Percentiles rank a stretch among this genome's conserved stretches.
Evolutionary conservation across 2,888 invertebrate species (phyloP).

Genomic region (Thera britannica): DNA sequence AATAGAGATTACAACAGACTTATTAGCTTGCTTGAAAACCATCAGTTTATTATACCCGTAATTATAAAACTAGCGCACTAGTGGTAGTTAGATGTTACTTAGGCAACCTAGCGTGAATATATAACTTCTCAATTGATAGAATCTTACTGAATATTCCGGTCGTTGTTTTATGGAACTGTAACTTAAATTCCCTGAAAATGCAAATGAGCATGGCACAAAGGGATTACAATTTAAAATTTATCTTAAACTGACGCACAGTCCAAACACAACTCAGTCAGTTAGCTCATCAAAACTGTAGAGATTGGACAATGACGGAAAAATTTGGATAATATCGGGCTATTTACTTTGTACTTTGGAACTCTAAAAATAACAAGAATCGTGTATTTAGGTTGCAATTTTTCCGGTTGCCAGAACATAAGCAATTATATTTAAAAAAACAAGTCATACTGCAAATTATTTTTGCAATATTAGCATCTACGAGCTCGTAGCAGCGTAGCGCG

Average conservation of each 20-base stretch:
- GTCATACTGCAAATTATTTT: not conserved
- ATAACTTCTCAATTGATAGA: too few species aligned
- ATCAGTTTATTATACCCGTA: too few species aligned
- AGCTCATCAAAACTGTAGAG: not conserved
- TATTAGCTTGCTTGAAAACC: too few species aligned
- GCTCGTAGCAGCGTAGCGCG: constrained; percentile 10
- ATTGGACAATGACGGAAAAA: not conserved
- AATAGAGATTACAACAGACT: too few species aligned
- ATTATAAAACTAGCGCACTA: too few species aligned
- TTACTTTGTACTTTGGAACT: too few species aligned
- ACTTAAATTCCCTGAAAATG: constrained; percentile 9
- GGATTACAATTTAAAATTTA: not conserved
- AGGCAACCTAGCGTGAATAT: too few species aligned
- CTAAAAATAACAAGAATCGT: not conserved
- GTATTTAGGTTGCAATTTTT: not conserved
- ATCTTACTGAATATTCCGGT: not conserved
- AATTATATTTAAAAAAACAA: too few species aligned
- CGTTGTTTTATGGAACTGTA: not conserved
- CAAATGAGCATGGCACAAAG: constrained; percentile 12
- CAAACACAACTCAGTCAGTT: constrained; percentile 4
- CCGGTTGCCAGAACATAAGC: too few species aligned
- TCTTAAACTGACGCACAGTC: not conserved
- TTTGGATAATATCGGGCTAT: too few species aligned
- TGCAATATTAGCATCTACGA: not conserved
- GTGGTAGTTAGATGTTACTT: too few species aligned